Evolutionary conservation across 2,797 vertebrate species (phyloP), one percentile per base, ranked within the genome.

Genomic region (Sebastes itinus): DNA sequence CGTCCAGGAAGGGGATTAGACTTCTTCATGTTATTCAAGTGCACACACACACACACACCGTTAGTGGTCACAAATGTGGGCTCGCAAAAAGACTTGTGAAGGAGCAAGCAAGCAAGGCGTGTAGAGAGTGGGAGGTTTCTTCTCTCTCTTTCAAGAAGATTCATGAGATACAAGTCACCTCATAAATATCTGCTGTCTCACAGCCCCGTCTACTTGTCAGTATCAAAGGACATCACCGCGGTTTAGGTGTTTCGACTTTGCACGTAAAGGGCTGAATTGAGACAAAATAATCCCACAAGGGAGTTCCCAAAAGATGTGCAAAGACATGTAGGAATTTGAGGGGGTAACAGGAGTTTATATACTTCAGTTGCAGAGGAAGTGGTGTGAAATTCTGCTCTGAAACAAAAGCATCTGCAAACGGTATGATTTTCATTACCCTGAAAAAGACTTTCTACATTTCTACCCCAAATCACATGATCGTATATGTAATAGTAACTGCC

Each of bases 291-390:
- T 85, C 35, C 55, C 7, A 52, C n/a, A 62, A 87, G 82, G 86
- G 88, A 90, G 84, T 82, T 56, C 25, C 82, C 76, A 74, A 52
- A 87, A 87, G 70, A 88, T 5, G 20, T 60, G n/a, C 38, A 76
- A 61, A 67, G 81, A 89, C 68, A 76, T 72, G 5, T 25, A 77
- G 80, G 89, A 92, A 92, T 89, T 82, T 89, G 30, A 84, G 86
- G 88, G 88, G 88, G 83, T 74, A 59, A 72, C 46, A 30, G 20
- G 25, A 72, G 59, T 84, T 72, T 46, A 71, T 81, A 83, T 70
- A 22, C 52, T 87, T 78, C 27, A 32, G 64, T 63, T 78, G 61
- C 65, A 75, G 32, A 70, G 42, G 58, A 88, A 83, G 58, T 56
- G 6, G 54, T 71, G 35, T 42, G 62, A 75, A 72, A 42, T 14